Percentiles rank a stretch among this genome's conserved stretches.
phyloP scores from a whole-genome alignment of 2,797 vertebrate genomes.

The Melanotaenia trifasciata region DNA sequence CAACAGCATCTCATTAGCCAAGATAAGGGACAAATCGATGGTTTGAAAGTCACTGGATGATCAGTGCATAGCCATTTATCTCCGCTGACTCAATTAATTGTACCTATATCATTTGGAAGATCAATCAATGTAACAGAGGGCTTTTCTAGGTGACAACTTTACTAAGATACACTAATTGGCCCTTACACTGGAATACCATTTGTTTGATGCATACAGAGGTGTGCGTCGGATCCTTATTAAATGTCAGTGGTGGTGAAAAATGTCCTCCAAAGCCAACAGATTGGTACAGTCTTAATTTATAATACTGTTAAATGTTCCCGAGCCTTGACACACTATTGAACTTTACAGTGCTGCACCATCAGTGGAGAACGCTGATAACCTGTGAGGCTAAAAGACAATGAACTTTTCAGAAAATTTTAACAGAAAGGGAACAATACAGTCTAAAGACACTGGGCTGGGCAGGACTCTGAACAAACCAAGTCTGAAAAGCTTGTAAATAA shows the following conservation, averaged over 20 bases:
- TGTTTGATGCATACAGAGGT: slow-evolving; percentile 20
- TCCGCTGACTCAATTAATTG: slow-evolving; percentile 66
- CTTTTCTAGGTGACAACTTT: slow-evolving; percentile 55
- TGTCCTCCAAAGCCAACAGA: neutral
- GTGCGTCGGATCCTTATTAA: slow-evolving; percentile 11
- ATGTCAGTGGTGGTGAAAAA: slow-evolving; percentile 6
- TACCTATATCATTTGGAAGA: slow-evolving; percentile 58
- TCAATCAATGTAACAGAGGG: slow-evolving; percentile 57
- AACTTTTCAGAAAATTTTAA: neutral
- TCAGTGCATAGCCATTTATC: slow-evolving; percentile 63
- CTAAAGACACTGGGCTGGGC: slow-evolving; percentile 3
- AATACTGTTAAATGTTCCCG: neutral
- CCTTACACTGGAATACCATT: slow-evolving; percentile 37
- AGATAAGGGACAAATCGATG: slow-evolving; percentile 71
- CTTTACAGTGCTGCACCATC: neutral
- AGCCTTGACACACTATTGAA: slow-evolving; percentile 7
- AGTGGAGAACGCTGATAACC: neutral
- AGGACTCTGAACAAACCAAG: neutral
- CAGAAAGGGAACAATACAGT: neutral
- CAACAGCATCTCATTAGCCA: slow-evolving; percentile 52
- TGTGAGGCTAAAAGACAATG: neutral
- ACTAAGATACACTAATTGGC: slow-evolving; percentile 52
- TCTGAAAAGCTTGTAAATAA: neutral
- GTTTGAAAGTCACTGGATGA: slow-evolving; percentile 64
- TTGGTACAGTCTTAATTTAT: slow-evolving; percentile 6